Evolutionary conservation across 2,797 vertebrate species (phyloP).

Genomic region (Spinus pinus): DNA sequence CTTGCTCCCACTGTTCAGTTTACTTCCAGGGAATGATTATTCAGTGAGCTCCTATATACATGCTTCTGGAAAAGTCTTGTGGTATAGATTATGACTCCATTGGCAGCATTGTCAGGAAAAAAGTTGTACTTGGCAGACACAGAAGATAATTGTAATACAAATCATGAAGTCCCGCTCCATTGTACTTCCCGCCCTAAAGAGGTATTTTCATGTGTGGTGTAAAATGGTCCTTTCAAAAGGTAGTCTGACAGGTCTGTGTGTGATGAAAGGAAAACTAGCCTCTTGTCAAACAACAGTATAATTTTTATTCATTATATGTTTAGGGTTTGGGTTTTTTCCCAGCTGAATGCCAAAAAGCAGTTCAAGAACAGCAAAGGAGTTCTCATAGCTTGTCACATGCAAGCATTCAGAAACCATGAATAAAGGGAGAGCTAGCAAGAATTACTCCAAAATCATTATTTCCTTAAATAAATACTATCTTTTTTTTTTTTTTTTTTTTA

Average conservation of each 20-base stretch:
- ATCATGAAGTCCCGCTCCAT: slow-evolving; percentile 16
- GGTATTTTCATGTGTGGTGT: neutral
- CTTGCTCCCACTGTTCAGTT: slow-evolving; percentile 21
- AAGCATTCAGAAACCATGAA: neutral
- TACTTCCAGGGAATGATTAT: slow-evolving; percentile 45
- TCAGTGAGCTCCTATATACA: slow-evolving; percentile 33
- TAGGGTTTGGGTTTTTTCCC: neutral
- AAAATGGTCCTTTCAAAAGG: neutral
- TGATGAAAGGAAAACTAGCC: neutral
- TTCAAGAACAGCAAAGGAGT: neutral
- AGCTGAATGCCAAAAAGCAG: neutral
- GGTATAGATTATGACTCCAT: slow-evolving; percentile 36
- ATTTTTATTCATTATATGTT: slow-evolving; percentile 4
- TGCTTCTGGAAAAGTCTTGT: slow-evolving; percentile 52
- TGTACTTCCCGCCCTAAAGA: neutral
- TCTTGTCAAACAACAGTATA: neutral
- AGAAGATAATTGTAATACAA: slow-evolving; percentile 25
- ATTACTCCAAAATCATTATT: neutral
- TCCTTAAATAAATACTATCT: neutral
- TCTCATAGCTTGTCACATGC: neutral
- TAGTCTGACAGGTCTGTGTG: neutral
- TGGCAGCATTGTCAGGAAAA: slow-evolving; percentile 42
- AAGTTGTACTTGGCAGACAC: slow-evolving; percentile 9
- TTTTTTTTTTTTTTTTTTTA: neutral
- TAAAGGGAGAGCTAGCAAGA: neutral